These are phyloP conservation scores for Cephus runcator DNA, from an alignment of 2,888 invertebrate genomes.

Conservation along the genomic window DNA sequence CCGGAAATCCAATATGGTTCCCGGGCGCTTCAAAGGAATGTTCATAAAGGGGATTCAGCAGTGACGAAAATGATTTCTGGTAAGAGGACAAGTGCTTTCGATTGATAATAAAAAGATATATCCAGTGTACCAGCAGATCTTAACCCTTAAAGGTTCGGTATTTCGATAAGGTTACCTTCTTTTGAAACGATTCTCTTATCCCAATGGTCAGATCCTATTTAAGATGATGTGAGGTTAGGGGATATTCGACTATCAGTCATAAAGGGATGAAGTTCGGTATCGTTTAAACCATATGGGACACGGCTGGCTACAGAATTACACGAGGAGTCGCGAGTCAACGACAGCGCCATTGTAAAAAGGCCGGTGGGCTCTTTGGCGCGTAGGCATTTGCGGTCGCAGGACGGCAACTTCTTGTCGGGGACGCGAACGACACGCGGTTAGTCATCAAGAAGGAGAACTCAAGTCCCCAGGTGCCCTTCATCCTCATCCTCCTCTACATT, in stretches of 20 bases:
- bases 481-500: not conserved
- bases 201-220: not conserved
- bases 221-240: not conserved
- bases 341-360: not conserved
- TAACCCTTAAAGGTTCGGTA: not conserved
- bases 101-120: not conserved
- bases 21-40: not conserved
- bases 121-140: not conserved
- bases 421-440: slow-evolving; percentile 49
- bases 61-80: not conserved
- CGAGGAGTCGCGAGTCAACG: not conserved
- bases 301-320: not conserved
- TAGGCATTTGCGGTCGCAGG: slow-evolving; percentile 49
- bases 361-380: slow-evolving; percentile 28
- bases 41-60: not conserved
- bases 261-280: not conserved
- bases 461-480: not conserved
- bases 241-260: not conserved
- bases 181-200: not conserved
- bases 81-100: not conserved
- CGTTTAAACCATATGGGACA: not conserved
- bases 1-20: not conserved
- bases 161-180: not conserved
- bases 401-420: slow-evolving; percentile 19
- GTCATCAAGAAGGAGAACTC: slow-evolving; percentile 43